Evolutionary conservation across 2,797 vertebrate species (phyloP).

Genomic region (Anableps anableps): DNA sequence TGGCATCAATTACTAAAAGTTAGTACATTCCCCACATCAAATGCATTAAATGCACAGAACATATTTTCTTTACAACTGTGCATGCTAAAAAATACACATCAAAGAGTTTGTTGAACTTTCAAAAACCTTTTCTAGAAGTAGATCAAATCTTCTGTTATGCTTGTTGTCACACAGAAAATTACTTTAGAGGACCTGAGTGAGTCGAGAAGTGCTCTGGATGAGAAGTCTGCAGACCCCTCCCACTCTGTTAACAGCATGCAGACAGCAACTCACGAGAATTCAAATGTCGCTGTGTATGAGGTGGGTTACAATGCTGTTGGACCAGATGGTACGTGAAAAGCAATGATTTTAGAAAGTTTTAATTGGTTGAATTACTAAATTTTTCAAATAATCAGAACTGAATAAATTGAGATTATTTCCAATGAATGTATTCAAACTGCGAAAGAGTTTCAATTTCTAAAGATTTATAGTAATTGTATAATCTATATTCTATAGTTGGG

Average conservation of each 20-base stretch:
- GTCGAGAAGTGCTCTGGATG: conserved; percentile 80
- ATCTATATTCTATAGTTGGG: not conserved
- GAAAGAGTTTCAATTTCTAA: not conserved
- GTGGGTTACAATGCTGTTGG: conserved; percentile 62
- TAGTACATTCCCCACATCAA: not conserved
- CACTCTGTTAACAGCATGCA: conserved; percentile 85
- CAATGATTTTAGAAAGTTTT: not conserved
- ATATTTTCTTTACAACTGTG: not conserved
- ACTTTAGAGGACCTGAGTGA: conserved; percentile 87
- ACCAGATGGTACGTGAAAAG: not conserved
- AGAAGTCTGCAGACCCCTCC: conserved; percentile 79
- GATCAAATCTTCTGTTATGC: not conserved
- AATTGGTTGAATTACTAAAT: not conserved
- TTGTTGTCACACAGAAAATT: conserved; percentile 82
- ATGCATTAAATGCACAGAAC: not conserved
- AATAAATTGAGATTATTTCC: not conserved
- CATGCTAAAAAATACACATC: not conserved
- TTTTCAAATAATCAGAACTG: not conserved
- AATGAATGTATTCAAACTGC: not conserved
- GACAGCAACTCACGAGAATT: conserved; percentile 84
- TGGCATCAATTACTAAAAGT: not conserved
- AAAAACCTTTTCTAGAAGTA: not conserved
- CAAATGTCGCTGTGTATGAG: conserved; percentile 90
- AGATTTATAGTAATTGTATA: not conserved
- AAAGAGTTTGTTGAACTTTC: not conserved